Base-by-base conservation (phyloP, 2,888 invertebrate genomes). In the Ctena decussata region DNA sequence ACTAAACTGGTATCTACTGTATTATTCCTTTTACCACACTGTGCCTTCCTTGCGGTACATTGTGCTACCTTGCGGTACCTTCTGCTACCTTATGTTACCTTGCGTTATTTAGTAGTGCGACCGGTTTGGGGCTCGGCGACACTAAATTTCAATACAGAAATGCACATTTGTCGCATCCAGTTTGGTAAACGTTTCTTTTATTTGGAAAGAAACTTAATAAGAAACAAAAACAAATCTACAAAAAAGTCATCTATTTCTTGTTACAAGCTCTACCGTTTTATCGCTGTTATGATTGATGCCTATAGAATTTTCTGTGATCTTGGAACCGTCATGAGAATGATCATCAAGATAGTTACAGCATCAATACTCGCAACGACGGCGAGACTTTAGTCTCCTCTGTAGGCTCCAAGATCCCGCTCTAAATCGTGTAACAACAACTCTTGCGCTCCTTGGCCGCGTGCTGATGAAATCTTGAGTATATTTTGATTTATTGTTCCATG, bases 401-500 rank as follows among this genome's bases (percentile, higher is more conserved):
- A 65, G 65, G 65, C 65, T 65, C 65, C 65, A 30, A 18, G 1
- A 18, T 12, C 32, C 21, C 30, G 5, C 32, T 65, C 65, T 65
- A 2, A 21, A 3, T 35, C 35, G 18, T 35, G 65, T 65, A 65
- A 65, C 18, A 65, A 32, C 65, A 35, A 1, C 21, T 27, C 65
- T 65, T 35, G 65, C 65, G 35, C 32, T 32, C 8, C 35, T 30
- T 21, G 32, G 65, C 65, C 35, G 32, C 65, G 65, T 35, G 65
- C 65, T 65, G 65, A 65, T 65, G 65, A 65, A 65, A 65, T 65
- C 65, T 65, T 65, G 85, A 88, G 83, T 77, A 74, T 80, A 57
- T 70, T 60, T 75, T 88, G 88, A 88, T 86, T 88, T 88, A 88
- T 82, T 39, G 73, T 32, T 32, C 84, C 46, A 69, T 88, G 88